phyloP scores from a whole-genome alignment of 1,140 invertebrate genomes.

The Trichogramma pretiosum region DNA sequence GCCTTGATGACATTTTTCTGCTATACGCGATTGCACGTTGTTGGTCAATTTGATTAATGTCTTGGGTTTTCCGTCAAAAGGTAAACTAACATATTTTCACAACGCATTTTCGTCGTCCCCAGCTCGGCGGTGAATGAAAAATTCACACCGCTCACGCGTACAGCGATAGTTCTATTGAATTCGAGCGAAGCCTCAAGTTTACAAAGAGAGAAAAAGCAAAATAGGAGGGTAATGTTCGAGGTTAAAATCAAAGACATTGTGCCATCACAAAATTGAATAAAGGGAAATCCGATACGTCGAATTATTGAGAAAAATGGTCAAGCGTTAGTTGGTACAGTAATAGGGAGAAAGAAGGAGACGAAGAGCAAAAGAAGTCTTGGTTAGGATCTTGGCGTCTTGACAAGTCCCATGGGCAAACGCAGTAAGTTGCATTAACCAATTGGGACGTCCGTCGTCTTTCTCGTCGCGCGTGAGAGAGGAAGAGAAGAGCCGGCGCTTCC shows the following conservation, averaged over 20 bases:
- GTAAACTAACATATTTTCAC: too few species aligned
- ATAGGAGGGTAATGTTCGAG: neutral
- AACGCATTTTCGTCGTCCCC: too few species aligned
- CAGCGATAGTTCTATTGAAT: too few species aligned
- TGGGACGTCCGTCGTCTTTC: slow-evolving; percentile 6
- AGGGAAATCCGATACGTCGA: slow-evolving; percentile 18
- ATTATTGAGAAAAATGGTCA: slow-evolving; percentile 18
- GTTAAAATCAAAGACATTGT: too few species aligned
- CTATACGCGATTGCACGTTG: too few species aligned
- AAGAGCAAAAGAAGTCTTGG: slow-evolving; percentile 1
- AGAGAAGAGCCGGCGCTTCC: too few species aligned
- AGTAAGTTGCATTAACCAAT: slow-evolving; percentile 18
- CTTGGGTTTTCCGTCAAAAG: too few species aligned
- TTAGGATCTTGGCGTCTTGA: neutral
- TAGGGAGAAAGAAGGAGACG: neutral
- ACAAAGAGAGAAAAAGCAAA: slow-evolving; percentile 1
- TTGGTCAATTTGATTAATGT: too few species aligned
- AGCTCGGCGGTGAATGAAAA: too few species aligned
- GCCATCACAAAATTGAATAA: slow-evolving; percentile 21
- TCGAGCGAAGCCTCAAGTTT: neutral
- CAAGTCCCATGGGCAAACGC: slow-evolving; percentile 10
- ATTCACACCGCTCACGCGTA: too few species aligned
- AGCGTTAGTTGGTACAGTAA: slow-evolving; percentile 2
- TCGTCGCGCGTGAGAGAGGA: too few species aligned
- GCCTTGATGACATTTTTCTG: too few species aligned